Conservation (phyloP, 2,888 invertebrate species). For the Epirrhoe alternata region DNA sequence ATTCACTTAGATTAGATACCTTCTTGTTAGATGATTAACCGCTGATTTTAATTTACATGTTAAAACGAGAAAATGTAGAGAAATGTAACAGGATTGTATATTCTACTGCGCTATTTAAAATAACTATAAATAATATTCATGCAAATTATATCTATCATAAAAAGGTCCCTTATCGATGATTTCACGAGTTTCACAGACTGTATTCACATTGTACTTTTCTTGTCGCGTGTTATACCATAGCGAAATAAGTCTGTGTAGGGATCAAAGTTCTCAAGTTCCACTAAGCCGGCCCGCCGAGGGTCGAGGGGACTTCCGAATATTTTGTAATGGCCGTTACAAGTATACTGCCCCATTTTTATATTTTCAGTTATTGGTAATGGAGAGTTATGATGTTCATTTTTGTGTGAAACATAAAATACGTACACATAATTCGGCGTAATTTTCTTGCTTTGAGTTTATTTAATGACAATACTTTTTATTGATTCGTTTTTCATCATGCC, state of each 20-base stretch:
- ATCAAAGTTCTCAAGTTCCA: slow-evolving; percentile 66
- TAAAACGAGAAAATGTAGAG: too few relatives aligned
- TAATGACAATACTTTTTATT: background rate
- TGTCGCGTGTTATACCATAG: slow-evolving; percentile 46
- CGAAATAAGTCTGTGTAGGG: slow-evolving; percentile 50
- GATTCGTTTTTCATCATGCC: background rate
- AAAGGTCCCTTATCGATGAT: background rate
- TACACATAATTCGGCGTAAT: slow-evolving; percentile 16
- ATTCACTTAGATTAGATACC: too few relatives aligned
- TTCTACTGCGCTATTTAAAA: too few relatives aligned
- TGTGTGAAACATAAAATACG: slow-evolving; percentile 42
- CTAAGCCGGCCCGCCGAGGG: slow-evolving; percentile 69
- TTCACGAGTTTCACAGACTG: background rate
- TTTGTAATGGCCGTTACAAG: slow-evolving; percentile 65
- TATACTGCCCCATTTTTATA: slow-evolving; percentile 59
- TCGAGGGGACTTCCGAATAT: slow-evolving; percentile 64
- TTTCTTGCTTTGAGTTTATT: background rate
- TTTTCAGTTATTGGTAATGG: slow-evolving; percentile 56
- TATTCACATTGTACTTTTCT: slow-evolving; percentile 40
- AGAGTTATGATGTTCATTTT: slow-evolving; percentile 50
- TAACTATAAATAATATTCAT: too few relatives aligned
- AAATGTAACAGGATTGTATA: too few relatives aligned
- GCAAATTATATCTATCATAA: background rate
- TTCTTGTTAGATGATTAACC: too few relatives aligned
- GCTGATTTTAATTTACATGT: too few relatives aligned